Percentiles rank a stretch among this genome's conserved stretches.
phyloP scores from a whole-genome alignment of 2,113 vertebrate genomes.

The Serilophus lunatus region DNA sequence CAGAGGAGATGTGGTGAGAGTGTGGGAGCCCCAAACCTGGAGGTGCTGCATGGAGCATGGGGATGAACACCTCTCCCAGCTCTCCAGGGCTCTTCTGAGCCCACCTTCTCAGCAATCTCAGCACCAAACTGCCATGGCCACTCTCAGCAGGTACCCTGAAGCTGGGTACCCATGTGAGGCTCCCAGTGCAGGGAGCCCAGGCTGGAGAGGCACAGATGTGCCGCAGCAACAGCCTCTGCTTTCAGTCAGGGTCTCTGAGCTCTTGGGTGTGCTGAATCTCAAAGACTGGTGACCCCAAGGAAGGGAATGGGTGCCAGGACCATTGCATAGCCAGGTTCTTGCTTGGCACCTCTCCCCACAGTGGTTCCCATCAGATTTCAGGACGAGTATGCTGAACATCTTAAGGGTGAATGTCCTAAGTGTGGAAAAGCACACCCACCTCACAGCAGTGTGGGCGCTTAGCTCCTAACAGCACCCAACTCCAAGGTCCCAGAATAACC shows the following conservation, averaged over 20 bases:
- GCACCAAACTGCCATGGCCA: background rate
- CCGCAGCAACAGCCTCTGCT: background rate
- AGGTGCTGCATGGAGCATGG: accelerated
- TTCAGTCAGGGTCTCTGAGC: background rate
- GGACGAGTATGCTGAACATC: background rate
- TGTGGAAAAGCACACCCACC: background rate
- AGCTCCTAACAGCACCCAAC: background rate
- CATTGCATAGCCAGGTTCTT: background rate
- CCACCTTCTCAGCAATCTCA: background rate
- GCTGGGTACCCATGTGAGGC: background rate
- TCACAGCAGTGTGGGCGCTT: background rate
- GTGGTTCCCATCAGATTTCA: background rate
- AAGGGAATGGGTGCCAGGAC: background rate
- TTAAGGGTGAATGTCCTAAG: background rate
- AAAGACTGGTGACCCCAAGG: background rate
- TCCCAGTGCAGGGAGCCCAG: background rate
- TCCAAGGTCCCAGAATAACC: background rate
- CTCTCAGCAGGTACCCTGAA: background rate
- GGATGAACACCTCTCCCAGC: background rate
- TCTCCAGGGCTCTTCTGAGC: background rate
- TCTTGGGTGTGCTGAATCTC: background rate
- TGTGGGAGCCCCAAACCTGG: background rate
- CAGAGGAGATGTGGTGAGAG: background rate
- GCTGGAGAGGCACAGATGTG: background rate
- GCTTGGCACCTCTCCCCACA: background rate